Base-by-base conservation (phyloP, 2,888 invertebrate genomes). In the Euplagia quadripunctaria region DNA sequence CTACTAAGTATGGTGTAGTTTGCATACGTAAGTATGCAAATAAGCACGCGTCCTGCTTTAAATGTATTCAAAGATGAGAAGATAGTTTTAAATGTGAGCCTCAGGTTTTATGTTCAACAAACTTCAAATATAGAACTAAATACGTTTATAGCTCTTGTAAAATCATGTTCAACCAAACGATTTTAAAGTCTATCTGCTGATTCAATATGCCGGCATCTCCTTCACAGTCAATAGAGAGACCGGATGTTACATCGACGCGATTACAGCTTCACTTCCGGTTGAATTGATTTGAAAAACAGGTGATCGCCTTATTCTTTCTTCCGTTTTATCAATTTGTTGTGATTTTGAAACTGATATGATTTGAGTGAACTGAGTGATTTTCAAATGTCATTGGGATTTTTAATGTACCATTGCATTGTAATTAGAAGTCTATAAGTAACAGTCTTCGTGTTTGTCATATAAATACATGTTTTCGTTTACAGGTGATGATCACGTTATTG, bases 221-320 rank as follows among this genome's bases (percentile, higher is more conserved):
- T 55, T 70, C 67, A 67, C 67, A 68, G 74, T 74, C 68, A 70
- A 74, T 67, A 55, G n/a, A 74, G 66, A 70, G 63, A 55, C 17
- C 79, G 82, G 85, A 80, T 76, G 75, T 71, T 73, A 75, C 63
- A 75, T 75, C 69, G 80, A 78, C 82, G 82, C 77, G 84, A 86
- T 82, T 78, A 78, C 79, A 73, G 75, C 78, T 87, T 81, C 75
- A 80, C 85, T 87, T 88, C 86, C 86, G 85, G 82, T 87, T 74
- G 49, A 72, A 73, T 72, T 78, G 49, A 71, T 72, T 73, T 79
- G 67, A 71, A 73, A 74, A 77, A 76, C 75, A 77, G 68, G 76
- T 80, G 76, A 77, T 68, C 71, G 31, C 31, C 14, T 12, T 12
- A 61, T 61, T 61, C 31, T 61, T 61, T 58, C 11, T 61, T 61